Conservation (phyloP, 1,140 invertebrate species). For the Pachyrhynchus sulphureomaculatus region DNA sequence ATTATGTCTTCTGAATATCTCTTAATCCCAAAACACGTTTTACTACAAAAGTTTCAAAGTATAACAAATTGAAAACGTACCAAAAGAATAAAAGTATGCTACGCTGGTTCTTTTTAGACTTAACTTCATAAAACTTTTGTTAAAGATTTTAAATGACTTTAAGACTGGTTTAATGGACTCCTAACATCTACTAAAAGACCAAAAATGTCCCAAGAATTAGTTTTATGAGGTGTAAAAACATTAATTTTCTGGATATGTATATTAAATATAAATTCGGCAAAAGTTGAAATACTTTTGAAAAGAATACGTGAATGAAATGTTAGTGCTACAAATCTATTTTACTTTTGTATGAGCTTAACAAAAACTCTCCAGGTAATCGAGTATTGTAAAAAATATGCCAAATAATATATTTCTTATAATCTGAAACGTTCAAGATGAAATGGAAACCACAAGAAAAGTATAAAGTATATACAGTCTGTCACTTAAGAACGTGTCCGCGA, state of each 20-base stretch:
- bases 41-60: conserved; percentile 1
- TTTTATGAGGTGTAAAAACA: conserved; percentile 23
- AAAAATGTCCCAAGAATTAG: conserved; percentile 10
- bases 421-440: too few relatives aligned
- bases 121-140: not conserved
- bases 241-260: conserved; percentile 2
- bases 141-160: not conserved
- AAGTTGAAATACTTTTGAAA: too few relatives aligned
- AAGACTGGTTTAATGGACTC: conserved; percentile 19
- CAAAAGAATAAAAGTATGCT: conserved; percentile 4
- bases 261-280: too few relatives aligned
- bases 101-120: conserved; percentile 2
- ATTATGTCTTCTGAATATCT: too few relatives aligned
- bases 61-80: conserved; percentile 9
- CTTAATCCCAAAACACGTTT: not conserved
- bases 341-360: too few relatives aligned
- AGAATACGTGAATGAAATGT: not conserved
- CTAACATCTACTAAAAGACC: conserved; percentile 9
- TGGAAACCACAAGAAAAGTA: too few relatives aligned
- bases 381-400: not conserved
- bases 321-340: too few relatives aligned
- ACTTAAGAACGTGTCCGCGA: too few relatives aligned
- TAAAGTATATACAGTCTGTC: too few relatives aligned
- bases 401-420: too few relatives aligned
- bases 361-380: not conserved